Percentiles rank a stretch among this genome's conserved stretches.
These are phyloP conservation scores for Lacerta agilis DNA, from an alignment of 2,797 vertebrate species.

Conservation along the genomic window DNA sequence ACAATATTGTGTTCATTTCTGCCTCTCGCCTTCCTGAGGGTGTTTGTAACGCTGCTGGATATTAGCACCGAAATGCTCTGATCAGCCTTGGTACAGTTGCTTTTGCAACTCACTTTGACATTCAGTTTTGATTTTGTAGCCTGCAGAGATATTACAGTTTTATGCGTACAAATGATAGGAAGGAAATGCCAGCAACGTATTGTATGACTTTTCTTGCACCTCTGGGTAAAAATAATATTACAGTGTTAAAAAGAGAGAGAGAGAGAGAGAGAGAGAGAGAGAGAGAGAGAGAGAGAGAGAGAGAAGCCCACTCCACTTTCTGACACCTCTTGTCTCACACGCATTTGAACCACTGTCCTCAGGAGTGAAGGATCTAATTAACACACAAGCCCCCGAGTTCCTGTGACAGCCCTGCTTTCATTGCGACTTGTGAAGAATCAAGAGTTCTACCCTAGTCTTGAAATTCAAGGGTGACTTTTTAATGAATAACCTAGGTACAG, in stretches of 20 bases:
- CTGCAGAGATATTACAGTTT: constrained; percentile 35
- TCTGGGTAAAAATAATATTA: constrained; percentile 35
- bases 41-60: neutral
- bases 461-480: constrained; percentile 48
- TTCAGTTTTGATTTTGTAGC: constrained; percentile 14
- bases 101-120: constrained; percentile 16
- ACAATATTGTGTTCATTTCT: neutral
- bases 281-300: neutral
- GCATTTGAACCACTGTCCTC: constrained; percentile 62
- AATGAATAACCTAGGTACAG: constrained; percentile 57
- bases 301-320: constrained; percentile 34
- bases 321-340: constrained; percentile 57
- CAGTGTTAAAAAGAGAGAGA: constrained; percentile 42
- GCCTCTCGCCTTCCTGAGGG: neutral
- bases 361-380: constrained; percentile 71
- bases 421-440: constrained; percentile 51
- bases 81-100: neutral
- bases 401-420: constrained; percentile 63
- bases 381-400: constrained; percentile 67
- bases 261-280: neutral
- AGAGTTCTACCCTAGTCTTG: constrained; percentile 50
- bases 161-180: constrained; percentile 41
- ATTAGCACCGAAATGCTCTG: constrained; percentile 23
- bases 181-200: constrained; percentile 23
- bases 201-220: constrained; percentile 37